Evolutionary conservation across 2,113 vertebrate species (phyloP).

Genomic region (Notiomystis cincta): DNA sequence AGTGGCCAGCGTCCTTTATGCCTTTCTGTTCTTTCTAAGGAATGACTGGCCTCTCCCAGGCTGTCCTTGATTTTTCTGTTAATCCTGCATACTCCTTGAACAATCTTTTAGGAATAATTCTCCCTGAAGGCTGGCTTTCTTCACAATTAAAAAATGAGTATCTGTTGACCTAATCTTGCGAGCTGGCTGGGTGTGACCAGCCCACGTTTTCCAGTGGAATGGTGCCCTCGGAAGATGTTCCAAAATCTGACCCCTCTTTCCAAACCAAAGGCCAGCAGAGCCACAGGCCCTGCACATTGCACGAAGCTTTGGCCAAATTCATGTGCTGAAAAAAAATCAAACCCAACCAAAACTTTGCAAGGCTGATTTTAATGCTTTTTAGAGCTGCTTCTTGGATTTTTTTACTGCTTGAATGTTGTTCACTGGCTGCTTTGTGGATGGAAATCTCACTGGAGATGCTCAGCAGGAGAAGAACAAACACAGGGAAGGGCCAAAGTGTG

Average conservation of each 20-base stretch:
- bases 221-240: constrained; percentile 33
- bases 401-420: background rate
- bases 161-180: constrained; percentile 48
- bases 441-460: background rate
- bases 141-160: constrained; percentile 19
- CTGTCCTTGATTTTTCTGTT: background rate
- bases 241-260: background rate
- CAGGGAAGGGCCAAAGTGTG: background rate
- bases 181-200: constrained; percentile 52
- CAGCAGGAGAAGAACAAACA: background rate
- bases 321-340: background rate
- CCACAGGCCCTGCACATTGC: background rate
- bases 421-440: background rate
- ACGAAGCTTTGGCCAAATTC: background rate
- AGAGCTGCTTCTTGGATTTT: background rate
- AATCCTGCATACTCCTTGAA: background rate
- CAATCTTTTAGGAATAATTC: constrained; percentile 23
- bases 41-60: background rate
- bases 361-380: background rate
- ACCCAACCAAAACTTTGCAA: background rate
- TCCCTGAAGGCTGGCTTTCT: constrained; percentile 44
- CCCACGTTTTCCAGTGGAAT: constrained; percentile 39
- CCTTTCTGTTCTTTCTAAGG: background rate
- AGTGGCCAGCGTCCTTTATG: background rate
- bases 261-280: background rate